Conservation (phyloP, 2,797 vertebrate species). For the Vespertilio murinus region DNA sequence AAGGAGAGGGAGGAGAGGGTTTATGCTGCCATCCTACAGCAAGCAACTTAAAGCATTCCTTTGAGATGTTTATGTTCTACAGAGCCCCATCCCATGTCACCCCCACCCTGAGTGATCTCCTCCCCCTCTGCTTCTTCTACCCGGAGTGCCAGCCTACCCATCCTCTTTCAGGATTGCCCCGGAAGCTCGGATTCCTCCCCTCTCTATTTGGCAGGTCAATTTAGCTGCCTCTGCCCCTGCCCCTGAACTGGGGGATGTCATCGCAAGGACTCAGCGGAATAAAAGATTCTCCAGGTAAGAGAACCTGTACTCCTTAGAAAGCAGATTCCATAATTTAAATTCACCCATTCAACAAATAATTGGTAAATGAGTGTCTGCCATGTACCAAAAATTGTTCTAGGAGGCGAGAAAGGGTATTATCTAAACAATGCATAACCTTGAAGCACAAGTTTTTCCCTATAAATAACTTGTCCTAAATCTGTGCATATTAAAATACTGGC, state of each 20-base stretch:
- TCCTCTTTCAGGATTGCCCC: not conserved
- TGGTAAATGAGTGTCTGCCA: not conserved
- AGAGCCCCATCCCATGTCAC: not conserved
- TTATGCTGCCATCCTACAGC: not conserved
- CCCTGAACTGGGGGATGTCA: not conserved
- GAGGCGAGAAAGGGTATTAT: not conserved
- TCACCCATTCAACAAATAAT: not conserved
- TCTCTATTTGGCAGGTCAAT: not conserved
- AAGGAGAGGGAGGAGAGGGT: not conserved
- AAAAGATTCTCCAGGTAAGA: not conserved
- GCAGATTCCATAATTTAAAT: not conserved
- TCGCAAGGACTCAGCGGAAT: not conserved
- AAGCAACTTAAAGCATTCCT: not conserved
- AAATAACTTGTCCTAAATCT: not conserved
- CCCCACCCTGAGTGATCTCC: not conserved
- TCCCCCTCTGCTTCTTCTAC: not conserved
- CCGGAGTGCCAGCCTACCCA: fast-evolving
- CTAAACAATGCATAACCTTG: not conserved
- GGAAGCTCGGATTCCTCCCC: not conserved
- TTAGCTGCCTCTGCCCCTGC: not conserved
- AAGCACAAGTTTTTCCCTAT: not conserved
- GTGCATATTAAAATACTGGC: not conserved
- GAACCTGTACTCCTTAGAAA: not conserved
- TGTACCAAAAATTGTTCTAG: not conserved
- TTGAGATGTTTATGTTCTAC: not conserved